Evolutionary conservation across 2,113 vertebrate species (phyloP), one percentile per base, ranked within the genome.

Genomic region (Xyrauchen texanus): DNA sequence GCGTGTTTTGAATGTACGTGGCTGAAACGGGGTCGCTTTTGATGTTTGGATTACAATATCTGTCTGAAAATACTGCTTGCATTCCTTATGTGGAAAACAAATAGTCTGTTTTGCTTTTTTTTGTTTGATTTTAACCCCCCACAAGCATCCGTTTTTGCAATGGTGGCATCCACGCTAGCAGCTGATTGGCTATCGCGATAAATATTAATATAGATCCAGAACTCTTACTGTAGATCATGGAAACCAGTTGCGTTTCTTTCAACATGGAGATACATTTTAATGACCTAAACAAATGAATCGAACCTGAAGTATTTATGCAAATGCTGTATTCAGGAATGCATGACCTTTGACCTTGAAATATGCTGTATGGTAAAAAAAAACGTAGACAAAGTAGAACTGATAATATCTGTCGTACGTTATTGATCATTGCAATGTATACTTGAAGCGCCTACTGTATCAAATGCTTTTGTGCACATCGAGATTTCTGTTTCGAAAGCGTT

Each of bases 301-400:
- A 13, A 16, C 72, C 79, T 55, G 9, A 81, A 73, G 16, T 55
- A 85, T 86, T 49, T 84, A 87, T 88, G 83, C 84, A 68, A 82
- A 88, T 85, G 79, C 80, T 83, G 83, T 87, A 87, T 89, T 85
- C 84, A 85, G 85, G 87, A 91, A 82, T 85, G 89, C 91, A 91
- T 91, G 91, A 86, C 47, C 21, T 34, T 3, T 34, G 21, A 34
- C 1, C 21, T 34, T 34, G 21, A 34, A 34, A 34, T 34, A 34
- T 34, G 21, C 21, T 34, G 21, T 34, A 34, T 34, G 21, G 3
- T 34, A 34, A 34, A 34, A 34, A 34, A 34, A n/a, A n/a, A n/a
- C n/a, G n/a, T n/a, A 55, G 86, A 80, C 51, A 76, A 71, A 61
- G 53, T 81, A 82, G 85, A 64, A 64, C 85, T 77, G 68, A 16